Evolutionary conservation across 2,113 vertebrate species (phyloP).

Genomic region (Pelmatolapia mariae): DNA sequence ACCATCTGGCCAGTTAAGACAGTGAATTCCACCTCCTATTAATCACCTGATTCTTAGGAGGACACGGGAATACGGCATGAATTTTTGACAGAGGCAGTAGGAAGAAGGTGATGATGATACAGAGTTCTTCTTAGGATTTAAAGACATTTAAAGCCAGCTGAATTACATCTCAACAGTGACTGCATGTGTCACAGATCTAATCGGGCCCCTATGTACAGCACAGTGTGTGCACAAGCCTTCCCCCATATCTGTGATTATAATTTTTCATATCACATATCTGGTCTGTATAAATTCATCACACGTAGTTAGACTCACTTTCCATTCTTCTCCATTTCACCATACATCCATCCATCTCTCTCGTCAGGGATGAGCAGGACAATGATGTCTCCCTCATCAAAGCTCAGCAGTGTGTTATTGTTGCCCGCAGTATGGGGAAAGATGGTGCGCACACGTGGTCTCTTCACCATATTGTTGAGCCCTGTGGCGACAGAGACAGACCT

Average conservation of each 20-base stretch:
- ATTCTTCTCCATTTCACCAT: constrained; percentile 84
- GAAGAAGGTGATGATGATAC: not conserved
- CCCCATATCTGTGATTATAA: not conserved
- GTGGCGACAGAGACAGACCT: constrained; percentile 88
- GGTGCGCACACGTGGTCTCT: constrained; percentile 85
- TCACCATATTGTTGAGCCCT: constrained; percentile 84
- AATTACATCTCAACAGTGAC: not conserved
- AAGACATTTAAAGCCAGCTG: not conserved
- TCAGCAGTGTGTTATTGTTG: constrained; percentile 82
- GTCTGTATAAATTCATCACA: not conserved
- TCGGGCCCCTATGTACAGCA: not conserved
- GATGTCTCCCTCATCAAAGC: constrained; percentile 88
- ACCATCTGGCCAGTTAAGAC: not conserved
- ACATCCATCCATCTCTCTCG: constrained; percentile 94
- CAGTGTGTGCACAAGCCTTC: not conserved
- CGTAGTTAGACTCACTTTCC: constrained; percentile 75
- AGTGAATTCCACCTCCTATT: not conserved
- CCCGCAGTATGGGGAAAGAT: constrained; percentile 90
- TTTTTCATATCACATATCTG: not conserved
- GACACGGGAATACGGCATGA: not conserved
- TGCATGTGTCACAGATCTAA: not conserved
- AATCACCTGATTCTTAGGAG: not conserved
- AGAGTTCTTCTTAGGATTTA: not conserved
- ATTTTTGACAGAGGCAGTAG: not conserved
- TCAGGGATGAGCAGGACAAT: constrained; percentile 87